Percentiles rank a stretch among this genome's conserved stretches.
Evolutionary conservation across 2,888 invertebrate species (phyloP).

Genomic region (Synanthedon tipuliformis): DNA sequence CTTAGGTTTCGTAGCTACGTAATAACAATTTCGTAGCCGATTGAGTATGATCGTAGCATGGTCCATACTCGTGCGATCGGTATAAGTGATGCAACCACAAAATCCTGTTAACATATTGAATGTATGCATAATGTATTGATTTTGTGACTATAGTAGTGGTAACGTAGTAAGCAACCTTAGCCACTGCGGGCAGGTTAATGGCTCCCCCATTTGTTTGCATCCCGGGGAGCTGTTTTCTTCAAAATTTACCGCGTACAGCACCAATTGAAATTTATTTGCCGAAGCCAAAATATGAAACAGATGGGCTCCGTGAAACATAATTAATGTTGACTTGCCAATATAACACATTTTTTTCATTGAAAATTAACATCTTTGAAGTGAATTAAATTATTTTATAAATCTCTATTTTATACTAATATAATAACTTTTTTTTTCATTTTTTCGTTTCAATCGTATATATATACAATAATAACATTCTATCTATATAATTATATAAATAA

Average conservation of each 20-base stretch:
- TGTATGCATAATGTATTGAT: conserved; percentile 10
- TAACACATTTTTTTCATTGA: background rate
- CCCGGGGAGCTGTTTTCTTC: conserved; percentile 16
- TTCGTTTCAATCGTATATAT: no score
- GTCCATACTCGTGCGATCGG: background rate
- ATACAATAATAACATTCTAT: no score
- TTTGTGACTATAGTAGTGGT: conserved; percentile 3
- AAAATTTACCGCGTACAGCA: conserved; percentile 14
- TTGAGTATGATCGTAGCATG: no score
- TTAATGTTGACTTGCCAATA: conserved; percentile 6
- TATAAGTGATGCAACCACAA: background rate
- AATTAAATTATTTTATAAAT: no score
- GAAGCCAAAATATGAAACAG: conserved; percentile 8
- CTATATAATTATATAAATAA: no score
- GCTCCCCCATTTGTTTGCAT: conserved; percentile 19
- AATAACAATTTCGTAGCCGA: no score
- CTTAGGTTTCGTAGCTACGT: no score
- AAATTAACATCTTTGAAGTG: background rate
- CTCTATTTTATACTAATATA: no score
- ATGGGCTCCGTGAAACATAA: conserved; percentile 9
- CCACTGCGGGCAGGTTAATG: conserved; percentile 15
- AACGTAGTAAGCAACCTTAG: conserved; percentile 10
- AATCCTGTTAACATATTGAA: background rate
- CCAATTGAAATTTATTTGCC: conserved; percentile 13
- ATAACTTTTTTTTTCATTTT: no score